Evolutionary conservation across 1,140 invertebrate genomes (phyloP).

Genomic region (Drosophila carrolli): DNA sequence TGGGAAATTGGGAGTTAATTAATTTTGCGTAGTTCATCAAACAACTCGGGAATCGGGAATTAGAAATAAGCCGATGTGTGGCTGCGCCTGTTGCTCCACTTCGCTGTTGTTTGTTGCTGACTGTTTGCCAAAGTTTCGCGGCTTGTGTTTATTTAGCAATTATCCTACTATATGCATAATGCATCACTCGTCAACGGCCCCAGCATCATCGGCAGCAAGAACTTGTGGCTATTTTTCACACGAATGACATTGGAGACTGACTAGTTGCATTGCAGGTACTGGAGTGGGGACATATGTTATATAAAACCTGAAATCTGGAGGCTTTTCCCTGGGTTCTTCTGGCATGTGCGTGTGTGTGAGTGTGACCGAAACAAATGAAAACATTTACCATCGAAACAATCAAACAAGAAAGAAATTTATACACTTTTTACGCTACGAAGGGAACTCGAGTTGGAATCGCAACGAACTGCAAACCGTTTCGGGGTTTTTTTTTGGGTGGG

Average conservation of each 20-base stretch:
- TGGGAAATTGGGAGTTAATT: slow-evolving; percentile 41
- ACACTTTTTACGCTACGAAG: slow-evolving; percentile 54
- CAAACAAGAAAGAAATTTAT: slow-evolving; percentile 84
- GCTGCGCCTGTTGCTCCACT: slow-evolving; percentile 10
- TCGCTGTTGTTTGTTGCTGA: slow-evolving; percentile 3
- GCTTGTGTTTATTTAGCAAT: slow-evolving; percentile 25
- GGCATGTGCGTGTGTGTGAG: slow-evolving; percentile 26
- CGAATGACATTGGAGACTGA: background rate
- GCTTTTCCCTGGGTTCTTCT: slow-evolving; percentile 2
- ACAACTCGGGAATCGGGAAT: background rate
- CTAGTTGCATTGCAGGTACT: background rate
- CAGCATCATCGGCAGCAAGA: background rate
- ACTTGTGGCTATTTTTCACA: no score
- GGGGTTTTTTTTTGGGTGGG: background rate
- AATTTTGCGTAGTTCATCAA: slow-evolving; percentile 48
- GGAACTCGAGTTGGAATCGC: slow-evolving; percentile 58
- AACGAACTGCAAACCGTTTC: slow-evolving; percentile 31
- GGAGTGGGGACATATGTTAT: no score
- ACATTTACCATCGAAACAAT: slow-evolving; percentile 84
- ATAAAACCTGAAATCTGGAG: background rate
- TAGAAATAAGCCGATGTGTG: background rate
- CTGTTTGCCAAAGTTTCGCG: slow-evolving; percentile 6
- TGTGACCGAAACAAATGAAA: slow-evolving; percentile 80
- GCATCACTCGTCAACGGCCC: background rate
- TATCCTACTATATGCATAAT: slow-evolving; percentile 7